Evolutionary conservation across 2,797 vertebrate genomes (phyloP).

Genomic region (Anguilla pacifica): DNA sequence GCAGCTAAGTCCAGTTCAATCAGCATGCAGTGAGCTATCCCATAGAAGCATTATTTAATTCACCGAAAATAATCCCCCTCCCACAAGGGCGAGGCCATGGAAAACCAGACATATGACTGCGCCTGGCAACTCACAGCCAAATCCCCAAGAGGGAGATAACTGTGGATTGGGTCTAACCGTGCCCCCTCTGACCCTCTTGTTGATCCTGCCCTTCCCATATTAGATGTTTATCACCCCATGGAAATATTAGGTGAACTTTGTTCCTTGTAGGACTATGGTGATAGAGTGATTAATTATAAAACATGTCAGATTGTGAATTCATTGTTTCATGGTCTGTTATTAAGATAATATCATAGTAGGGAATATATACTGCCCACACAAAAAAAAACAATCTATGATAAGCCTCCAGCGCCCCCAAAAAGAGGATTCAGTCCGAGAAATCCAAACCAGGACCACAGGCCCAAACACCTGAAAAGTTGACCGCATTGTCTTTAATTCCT

Average conservation of each 20-base stretch:
- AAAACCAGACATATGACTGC: background rate
- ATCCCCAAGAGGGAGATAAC: background rate
- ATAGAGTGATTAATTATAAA: background rate
- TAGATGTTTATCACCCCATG: background rate
- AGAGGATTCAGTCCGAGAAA: background rate
- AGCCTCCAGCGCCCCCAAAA: background rate
- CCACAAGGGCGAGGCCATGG: background rate
- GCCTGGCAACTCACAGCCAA: background rate
- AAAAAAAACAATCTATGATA: background rate
- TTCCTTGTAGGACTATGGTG: background rate
- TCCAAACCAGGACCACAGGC: background rate
- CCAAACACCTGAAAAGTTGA: background rate
- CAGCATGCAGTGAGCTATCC: background rate
- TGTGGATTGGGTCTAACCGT: background rate
- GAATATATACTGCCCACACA: background rate
- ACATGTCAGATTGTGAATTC: conserved; percentile 3
- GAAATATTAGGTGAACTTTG: background rate
- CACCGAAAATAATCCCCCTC: background rate
- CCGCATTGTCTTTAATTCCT: background rate
- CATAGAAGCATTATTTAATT: background rate
- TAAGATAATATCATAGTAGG: background rate
- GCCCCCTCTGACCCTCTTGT: background rate
- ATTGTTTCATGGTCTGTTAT: background rate
- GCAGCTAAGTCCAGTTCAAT: background rate
- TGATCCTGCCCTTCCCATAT: background rate